Evolutionary conservation across 1,140 invertebrate species (phyloP).

Genomic region (Drosophila suzukii): DNA sequence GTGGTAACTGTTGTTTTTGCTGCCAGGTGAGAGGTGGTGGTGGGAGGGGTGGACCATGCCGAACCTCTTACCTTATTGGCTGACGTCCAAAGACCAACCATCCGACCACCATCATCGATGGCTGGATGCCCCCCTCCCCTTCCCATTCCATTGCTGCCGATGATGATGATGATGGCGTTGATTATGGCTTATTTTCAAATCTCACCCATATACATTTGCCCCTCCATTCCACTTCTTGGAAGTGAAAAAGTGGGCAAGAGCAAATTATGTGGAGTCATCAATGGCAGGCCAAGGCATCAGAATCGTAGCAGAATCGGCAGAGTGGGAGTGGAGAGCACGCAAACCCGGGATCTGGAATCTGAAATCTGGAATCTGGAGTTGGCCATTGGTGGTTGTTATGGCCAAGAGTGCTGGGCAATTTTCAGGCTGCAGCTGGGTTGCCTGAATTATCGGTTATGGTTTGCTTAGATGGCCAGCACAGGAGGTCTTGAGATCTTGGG

Average conservation of each 20-base stretch:
- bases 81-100: constrained; percentile 64
- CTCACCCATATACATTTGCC: constrained; percentile 40
- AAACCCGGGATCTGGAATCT: constrained; percentile 18
- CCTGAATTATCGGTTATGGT: constrained; percentile 4
- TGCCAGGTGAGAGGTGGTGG: constrained; percentile 42
- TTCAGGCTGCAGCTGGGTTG: constrained; percentile 23
- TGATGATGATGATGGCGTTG: constrained; percentile 76
- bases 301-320: constrained; percentile 35
- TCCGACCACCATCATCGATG: constrained; percentile 63
- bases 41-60: constrained; percentile 23
- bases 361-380: not conserved
- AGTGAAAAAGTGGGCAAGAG: constrained; percentile 66
- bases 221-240: constrained; percentile 68
- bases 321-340: constrained; percentile 55
- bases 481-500: constrained; percentile 5
- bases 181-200: constrained; percentile 83
- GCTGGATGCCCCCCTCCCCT: constrained; percentile 17
- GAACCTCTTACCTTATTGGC: constrained; percentile 78
- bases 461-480: constrained; percentile 10
- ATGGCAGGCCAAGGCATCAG: constrained; percentile 63
- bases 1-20: constrained; percentile 77
- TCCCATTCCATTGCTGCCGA: not conserved
- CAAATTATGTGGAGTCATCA: constrained; percentile 82
- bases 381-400: constrained; percentile 34
- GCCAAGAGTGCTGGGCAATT: constrained; percentile 41